Evolutionary conservation across 2,888 invertebrate species (phyloP).

Genomic region (Adela reaumurella): DNA sequence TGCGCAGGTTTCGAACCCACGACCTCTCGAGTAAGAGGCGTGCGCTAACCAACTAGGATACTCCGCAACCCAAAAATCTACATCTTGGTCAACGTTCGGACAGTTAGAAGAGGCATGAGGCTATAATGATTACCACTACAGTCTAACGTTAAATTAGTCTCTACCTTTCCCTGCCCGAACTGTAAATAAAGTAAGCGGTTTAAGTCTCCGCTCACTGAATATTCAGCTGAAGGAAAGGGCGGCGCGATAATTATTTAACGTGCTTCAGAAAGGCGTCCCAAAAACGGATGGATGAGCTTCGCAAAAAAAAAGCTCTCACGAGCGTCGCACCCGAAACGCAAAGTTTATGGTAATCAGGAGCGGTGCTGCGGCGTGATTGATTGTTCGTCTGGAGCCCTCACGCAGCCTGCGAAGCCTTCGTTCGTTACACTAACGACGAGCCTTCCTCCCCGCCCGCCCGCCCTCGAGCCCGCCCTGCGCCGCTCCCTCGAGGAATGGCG

Average conservation of each 20-base stretch:
- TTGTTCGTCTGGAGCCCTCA: conserved; percentile 26
- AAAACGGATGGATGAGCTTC: neutral
- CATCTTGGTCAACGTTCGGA: no score
- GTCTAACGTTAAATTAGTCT: no score
- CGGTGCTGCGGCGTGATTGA: conserved; percentile 47
- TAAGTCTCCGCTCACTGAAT: no score
- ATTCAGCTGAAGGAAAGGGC: no score
- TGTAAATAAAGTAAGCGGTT: no score
- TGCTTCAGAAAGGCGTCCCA: neutral
- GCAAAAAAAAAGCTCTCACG: neutral
- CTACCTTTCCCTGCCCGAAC: no score
- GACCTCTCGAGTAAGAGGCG: no score
- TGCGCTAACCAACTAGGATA: no score
- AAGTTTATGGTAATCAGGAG: conserved; percentile 53
- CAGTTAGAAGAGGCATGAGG: no score
- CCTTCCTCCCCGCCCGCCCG: neutral
- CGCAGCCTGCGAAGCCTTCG: neutral
- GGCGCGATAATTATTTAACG: neutral
- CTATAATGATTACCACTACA: no score
- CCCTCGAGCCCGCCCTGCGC: neutral
- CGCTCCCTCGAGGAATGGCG: neutral
- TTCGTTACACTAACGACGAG: neutral
- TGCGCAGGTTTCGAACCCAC: no score
- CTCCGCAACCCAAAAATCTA: no score
- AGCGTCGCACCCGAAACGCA: conserved; percentile 31